phyloP scores from a whole-genome alignment of 2,888 invertebrate species.

The Heliconius sara region DNA sequence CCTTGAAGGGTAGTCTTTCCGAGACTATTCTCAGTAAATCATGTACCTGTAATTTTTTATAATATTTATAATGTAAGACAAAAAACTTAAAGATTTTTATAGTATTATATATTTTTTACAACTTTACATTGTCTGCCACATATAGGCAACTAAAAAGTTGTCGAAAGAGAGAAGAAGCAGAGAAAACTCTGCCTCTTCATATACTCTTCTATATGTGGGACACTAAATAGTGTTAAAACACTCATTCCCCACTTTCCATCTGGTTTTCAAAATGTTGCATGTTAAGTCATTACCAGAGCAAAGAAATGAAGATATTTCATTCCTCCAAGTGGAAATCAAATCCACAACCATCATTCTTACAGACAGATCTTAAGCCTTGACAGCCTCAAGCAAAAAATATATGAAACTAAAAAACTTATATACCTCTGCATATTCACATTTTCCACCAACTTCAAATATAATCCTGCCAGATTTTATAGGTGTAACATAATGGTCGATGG shows the following conservation, averaged over 20 bases:
- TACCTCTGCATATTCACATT: slow-evolving; percentile 93
- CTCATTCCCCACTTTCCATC: too few species aligned
- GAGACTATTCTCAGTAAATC: slow-evolving; percentile 88
- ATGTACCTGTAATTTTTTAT: slow-evolving; percentile 62
- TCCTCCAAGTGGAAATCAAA: not conserved
- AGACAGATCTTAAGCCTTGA: not conserved
- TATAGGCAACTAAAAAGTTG: too few species aligned
- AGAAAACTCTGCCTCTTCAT: too few species aligned
- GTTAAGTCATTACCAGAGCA: too few species aligned
- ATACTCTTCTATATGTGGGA: too few species aligned
- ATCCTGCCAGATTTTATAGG: slow-evolving; percentile 96
- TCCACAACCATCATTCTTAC: not conserved
- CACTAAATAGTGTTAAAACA: too few species aligned
- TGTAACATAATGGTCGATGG: slow-evolving; percentile 97
- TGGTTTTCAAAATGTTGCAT: too few species aligned
- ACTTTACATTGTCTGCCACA: not conserved
- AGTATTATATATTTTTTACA: not conserved
- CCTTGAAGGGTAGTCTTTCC: slow-evolving; percentile 93
- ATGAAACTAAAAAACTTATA: not conserved
- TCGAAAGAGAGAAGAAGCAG: too few species aligned
- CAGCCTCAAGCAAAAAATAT: not conserved
- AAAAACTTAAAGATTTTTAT: not conserved
- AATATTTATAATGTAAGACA: not conserved
- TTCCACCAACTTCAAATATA: slow-evolving; percentile 96
- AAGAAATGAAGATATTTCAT: not conserved